phyloP scores from a whole-genome alignment of 1,140 invertebrate genomes.

The Apis cerana region DNA sequence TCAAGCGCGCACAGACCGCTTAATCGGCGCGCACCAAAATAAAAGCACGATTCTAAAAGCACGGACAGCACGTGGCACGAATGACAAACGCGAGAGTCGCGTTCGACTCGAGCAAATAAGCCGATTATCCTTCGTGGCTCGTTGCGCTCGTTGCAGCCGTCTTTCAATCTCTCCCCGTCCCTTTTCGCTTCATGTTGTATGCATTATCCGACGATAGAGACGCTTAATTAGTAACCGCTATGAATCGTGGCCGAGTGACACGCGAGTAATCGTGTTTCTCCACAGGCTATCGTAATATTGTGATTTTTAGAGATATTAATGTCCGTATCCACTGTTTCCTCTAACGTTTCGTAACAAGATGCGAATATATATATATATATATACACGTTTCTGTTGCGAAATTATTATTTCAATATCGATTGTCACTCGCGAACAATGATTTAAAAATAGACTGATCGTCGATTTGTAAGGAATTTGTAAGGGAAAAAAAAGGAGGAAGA shows the following conservation, averaged over 20 bases:
- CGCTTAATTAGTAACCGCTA: slow-evolving; percentile 37
- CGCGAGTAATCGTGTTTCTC: not conserved
- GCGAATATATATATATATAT: not conserved
- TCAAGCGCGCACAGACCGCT: not conserved
- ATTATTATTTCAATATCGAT: no score
- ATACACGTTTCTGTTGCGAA: no score
- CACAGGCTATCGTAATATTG: not conserved
- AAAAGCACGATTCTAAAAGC: slow-evolving; percentile 36
- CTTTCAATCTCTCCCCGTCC: slow-evolving; percentile 14
- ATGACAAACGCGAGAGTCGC: slow-evolving; percentile 47
- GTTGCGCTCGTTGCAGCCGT: slow-evolving; percentile 7
- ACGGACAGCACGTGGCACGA: slow-evolving; percentile 39
- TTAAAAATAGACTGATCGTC: no score
- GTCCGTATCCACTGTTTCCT: no score
- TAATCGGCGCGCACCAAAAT: slow-evolving; percentile 10
- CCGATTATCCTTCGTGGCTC: slow-evolving; percentile 43
- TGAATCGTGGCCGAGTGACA: slow-evolving; percentile 20
- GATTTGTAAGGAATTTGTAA: no score
- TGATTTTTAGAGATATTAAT: not conserved
- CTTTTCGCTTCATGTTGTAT: not conserved
- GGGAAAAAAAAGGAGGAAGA: no score
- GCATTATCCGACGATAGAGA: slow-evolving; percentile 20
- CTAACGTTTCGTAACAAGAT: no score
- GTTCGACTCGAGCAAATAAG: slow-evolving; percentile 41
- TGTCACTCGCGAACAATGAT: no score